Evolutionary conservation across 1,140 invertebrate genomes (phyloP).

Genomic region (Thaumatotibia leucotreta): DNA sequence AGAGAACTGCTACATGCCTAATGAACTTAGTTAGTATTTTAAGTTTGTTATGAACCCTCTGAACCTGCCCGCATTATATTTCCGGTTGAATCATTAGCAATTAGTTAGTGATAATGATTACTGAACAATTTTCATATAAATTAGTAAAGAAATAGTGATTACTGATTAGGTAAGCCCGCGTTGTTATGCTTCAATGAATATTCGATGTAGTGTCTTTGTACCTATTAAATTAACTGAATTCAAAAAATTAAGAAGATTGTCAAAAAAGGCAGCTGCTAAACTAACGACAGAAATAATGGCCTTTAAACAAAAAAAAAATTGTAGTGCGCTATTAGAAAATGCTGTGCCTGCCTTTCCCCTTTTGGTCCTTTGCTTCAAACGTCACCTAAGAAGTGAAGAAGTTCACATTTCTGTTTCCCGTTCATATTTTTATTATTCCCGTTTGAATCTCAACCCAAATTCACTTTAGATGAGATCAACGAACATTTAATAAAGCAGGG

Average conservation of each 20-base stretch:
- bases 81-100: not conserved
- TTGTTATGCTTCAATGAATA: not conserved
- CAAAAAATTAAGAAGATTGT: not conserved
- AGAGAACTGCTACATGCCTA: not conserved
- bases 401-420: no score
- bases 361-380: no score
- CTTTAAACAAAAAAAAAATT: no score
- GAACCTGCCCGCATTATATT: not conserved
- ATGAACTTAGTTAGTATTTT: not conserved
- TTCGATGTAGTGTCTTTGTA: not conserved
- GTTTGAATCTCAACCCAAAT: no score
- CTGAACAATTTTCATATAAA: not conserved
- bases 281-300: not conserved
- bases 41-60: not conserved
- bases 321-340: no score
- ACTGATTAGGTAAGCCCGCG: not conserved
- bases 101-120: not conserved
- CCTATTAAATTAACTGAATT: not conserved
- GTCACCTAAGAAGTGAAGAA: no score
- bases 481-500: no score
- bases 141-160: not conserved
- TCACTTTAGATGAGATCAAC: no score
- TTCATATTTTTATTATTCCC: no score
- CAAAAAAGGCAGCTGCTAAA: not conserved
- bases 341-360: no score